phyloP scores from a whole-genome alignment of 2,113 vertebrate species.

The Mesocricetus auratus region DNA sequence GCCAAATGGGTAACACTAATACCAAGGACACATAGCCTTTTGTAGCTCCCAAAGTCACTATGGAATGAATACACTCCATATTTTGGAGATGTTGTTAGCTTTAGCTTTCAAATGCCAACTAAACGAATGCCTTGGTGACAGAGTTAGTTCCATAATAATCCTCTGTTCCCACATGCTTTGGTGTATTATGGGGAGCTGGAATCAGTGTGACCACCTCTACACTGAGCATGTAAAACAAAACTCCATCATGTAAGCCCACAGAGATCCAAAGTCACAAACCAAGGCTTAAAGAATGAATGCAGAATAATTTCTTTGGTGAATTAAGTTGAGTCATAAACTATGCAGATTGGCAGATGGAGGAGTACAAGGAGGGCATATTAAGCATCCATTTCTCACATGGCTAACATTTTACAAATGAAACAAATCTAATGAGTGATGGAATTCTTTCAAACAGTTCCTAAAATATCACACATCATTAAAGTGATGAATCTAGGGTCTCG shows the following conservation, averaged over 20 bases:
- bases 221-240: constrained; percentile 51
- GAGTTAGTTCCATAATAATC: constrained; percentile 33
- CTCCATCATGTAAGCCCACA: background rate
- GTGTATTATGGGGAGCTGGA: constrained; percentile 48
- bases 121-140: background rate
- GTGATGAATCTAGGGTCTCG: constrained; percentile 21
- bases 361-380: background rate
- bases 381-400: constrained; percentile 17
- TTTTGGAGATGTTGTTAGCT: constrained; percentile 48
- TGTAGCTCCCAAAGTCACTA: background rate
- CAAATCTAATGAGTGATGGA: background rate
- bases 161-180: constrained; percentile 40
- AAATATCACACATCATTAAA: constrained; percentile 37
- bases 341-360: background rate
- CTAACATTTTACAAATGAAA: background rate
- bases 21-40: background rate
- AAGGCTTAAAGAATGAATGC: background rate
- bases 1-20: constrained; percentile 6
- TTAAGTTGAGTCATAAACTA: constrained; percentile 12
- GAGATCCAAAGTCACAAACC: constrained; percentile 47
- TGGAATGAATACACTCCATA: constrained; percentile 5
- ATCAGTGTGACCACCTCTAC: constrained; percentile 24
- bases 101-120: constrained; percentile 43
- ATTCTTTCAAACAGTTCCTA: constrained; percentile 8
- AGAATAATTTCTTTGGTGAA: background rate